These are phyloP conservation scores for Drosophila aff. DNA, from an alignment of 1,140 invertebrate species.

Conservation along the genomic window DNA sequence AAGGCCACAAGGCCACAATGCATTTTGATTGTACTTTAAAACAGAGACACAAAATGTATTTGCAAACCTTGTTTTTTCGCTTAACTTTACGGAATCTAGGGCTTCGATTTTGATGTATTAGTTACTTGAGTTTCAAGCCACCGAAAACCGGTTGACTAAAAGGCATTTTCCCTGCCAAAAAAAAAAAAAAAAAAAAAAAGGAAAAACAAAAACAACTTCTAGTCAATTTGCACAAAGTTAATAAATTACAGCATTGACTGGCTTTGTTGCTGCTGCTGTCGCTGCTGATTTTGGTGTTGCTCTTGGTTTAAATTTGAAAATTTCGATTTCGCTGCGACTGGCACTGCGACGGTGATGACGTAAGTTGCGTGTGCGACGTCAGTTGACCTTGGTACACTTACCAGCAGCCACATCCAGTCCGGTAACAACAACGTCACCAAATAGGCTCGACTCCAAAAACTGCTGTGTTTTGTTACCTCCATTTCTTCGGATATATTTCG, in stretches of 20 bases:
- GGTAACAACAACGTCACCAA: constrained; percentile 38
- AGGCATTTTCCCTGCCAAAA: constrained; percentile 38
- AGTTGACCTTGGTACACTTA: constrained; percentile 77
- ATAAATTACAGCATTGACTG: constrained; percentile 76
- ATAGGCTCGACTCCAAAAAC: constrained; percentile 36
- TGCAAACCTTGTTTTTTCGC: constrained; percentile 5
- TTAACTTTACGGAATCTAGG: constrained; percentile 22
- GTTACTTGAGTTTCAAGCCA: constrained; percentile 16
- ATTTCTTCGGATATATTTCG: constrained; percentile 17
- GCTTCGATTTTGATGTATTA: constrained; percentile 40
- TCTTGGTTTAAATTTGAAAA: constrained; percentile 64
- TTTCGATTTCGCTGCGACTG: constrained; percentile 52
- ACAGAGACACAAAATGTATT: neutral
- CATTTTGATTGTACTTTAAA: neutral
- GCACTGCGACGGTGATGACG: constrained; percentile 39
- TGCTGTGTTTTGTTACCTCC: constrained; percentile 7
- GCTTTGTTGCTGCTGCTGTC: constrained; percentile 34
- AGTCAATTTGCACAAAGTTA: constrained; percentile 67
- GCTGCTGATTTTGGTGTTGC: constrained; percentile 22
- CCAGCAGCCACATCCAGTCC: constrained; percentile 36
- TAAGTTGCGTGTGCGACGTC: constrained; percentile 71
- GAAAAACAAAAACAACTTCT: constrained; percentile 13
- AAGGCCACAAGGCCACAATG: neutral
- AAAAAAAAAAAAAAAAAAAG: neutral
- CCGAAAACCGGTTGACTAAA: constrained; percentile 41